A percentile compares a stretch with the other conserved stretches of the same genome.
These are phyloP conservation scores for Gnathonemus echidnorhynchus DNA, from an alignment of 2,113 vertebrate genomes.

Conservation along the genomic window DNA sequence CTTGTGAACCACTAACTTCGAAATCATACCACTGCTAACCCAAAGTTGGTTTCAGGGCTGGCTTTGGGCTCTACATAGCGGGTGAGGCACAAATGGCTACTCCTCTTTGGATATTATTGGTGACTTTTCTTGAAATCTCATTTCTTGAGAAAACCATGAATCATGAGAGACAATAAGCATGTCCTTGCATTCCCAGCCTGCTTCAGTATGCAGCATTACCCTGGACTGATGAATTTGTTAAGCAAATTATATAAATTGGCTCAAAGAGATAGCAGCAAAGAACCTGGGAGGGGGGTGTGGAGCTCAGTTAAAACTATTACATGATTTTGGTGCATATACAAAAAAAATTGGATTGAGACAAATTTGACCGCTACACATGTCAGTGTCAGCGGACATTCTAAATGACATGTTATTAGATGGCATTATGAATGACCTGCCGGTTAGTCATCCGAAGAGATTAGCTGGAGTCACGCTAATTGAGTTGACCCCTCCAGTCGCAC, in stretches of 20 bases:
- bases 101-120: slow-evolving; percentile 7
- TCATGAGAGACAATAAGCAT: background rate
- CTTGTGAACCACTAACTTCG: background rate
- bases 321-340: background rate
- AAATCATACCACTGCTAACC: background rate
- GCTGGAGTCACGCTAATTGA: slow-evolving; percentile 4
- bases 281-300: background rate
- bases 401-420: background rate
- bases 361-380: background rate
- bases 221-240: background rate
- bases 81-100: background rate
- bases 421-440: slow-evolving; percentile 15
- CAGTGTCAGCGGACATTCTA: background rate
- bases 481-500: background rate
- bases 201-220: background rate
- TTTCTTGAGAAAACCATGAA: background rate
- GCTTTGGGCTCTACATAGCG: background rate
- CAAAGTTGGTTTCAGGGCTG: background rate
- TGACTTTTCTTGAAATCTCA: background rate
- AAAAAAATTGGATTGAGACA: background rate
- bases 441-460: slow-evolving; percentile 22
- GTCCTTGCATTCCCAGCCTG: background rate
- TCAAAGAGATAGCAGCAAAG: background rate
- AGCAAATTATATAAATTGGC: background rate
- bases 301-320: background rate